Evolutionary conservation across 2,888 invertebrate genomes (phyloP), one percentile per base, ranked within the genome.

Genomic region (Cheilosia soror): DNA sequence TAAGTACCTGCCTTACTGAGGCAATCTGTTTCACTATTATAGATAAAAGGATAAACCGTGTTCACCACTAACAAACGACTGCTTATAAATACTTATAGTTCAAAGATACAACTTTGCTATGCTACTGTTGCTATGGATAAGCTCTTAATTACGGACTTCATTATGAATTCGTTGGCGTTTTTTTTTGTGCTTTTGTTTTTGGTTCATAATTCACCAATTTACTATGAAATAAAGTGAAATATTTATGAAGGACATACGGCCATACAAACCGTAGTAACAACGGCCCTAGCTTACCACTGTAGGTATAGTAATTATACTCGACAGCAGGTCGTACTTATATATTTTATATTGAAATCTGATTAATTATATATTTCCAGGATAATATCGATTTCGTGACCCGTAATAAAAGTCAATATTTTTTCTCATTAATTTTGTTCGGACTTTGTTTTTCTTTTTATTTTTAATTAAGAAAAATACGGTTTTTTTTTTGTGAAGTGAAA

Each of bases 331-430:
- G 44, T 49, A 68, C 73, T 51, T 42, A 53, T 42, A 53, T 37
- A 47, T 69, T 65, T 33, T 13, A 57, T 69, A 57, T 44, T 63
- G 71, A 80, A 81, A 77, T 66, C 66, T 77, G 71, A 77, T 77
- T 82, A 82, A 82, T 77, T 77, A 75, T 81, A 76, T 72, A 49
- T 77, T 76, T 77, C 29, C 37, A 42, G 40, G 78, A 72, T 66
- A 72, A 63, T 83, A 83, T 83, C 78, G 83, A 73, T 83, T 79
- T 55, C 68, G 72, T 75, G 83, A 79, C 83, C 83, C 83, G 37
- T 11, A 73, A 83, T 83, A 73, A 78, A 79, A 68, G 83, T 83
- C 78, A 63, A 69, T 73, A 84, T 79, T 84, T 84, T 69, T 57
- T 84, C 83, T 84, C 83, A 84, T 84, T 84, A 79, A 84, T 79